A percentile compares a stretch with the other conserved stretches of the same genome.
Evolutionary conservation across 2,797 vertebrate genomes (phyloP).

Genomic region (Esox masquinongy): DNA sequence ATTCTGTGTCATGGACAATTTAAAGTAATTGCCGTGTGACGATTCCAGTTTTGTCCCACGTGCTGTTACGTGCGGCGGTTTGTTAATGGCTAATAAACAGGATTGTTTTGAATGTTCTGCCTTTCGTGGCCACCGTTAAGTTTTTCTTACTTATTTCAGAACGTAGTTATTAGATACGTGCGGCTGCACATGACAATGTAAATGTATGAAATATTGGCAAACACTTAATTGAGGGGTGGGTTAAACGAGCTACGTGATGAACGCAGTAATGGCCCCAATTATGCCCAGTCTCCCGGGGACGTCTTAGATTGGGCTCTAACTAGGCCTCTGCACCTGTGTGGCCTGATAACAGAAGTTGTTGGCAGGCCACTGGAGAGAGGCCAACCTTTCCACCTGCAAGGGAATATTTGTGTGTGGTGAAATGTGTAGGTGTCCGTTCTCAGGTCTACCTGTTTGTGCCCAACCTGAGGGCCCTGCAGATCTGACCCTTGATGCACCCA

Average conservation of each 20-base stretch:
- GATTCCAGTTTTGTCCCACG: slow-evolving; percentile 16
- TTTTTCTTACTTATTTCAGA: background rate
- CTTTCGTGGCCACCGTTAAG: slow-evolving; percentile 7
- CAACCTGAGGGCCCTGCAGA: no score
- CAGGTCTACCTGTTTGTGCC: slow-evolving; percentile 7
- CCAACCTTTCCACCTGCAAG: background rate
- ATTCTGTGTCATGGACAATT: slow-evolving; percentile 30
- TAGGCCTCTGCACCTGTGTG: background rate
- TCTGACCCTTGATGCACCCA: no score
- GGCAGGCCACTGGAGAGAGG: background rate
- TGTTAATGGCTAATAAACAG: slow-evolving; percentile 11
- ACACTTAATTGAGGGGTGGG: background rate
- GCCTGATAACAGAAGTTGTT: slow-evolving; percentile 16
- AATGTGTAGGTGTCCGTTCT: background rate
- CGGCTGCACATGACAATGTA: background rate
- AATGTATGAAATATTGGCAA: background rate
- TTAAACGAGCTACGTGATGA: background rate
- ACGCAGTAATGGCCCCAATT: background rate
- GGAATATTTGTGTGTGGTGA: background rate
- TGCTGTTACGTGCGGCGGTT: slow-evolving; percentile 18
- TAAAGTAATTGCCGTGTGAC: slow-evolving; percentile 16
- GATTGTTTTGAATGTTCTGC: slow-evolving; percentile 4
- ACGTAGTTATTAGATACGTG: background rate
- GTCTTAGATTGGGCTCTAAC: background rate
- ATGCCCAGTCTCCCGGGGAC: background rate